A percentile compares a stretch with the other conserved stretches of the same genome.
phyloP scores from a whole-genome alignment of 2,113 vertebrate genomes.

The Amblyopsis rosae region DNA sequence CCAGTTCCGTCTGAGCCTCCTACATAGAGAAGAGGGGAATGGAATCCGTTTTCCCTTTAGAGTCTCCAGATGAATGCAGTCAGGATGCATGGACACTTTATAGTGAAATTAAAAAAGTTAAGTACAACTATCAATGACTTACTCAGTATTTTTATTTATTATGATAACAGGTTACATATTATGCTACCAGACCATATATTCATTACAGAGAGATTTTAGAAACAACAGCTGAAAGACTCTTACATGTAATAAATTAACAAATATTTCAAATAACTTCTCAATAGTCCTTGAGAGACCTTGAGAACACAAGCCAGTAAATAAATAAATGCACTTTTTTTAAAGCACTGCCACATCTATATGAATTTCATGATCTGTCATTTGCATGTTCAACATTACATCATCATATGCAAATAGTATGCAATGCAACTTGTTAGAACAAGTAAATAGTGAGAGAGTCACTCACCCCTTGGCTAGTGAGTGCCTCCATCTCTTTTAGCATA shows the following conservation, averaged over 20 bases:
- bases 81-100: background rate
- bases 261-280: too few species aligned
- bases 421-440: background rate
- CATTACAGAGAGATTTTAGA: too few species aligned
- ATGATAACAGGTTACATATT: too few species aligned
- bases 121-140: too few species aligned
- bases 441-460: slow-evolving; percentile 25
- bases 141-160: too few species aligned
- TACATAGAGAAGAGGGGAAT: slow-evolving; percentile 43
- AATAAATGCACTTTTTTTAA: slow-evolving; percentile 1
- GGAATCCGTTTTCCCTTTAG: background rate
- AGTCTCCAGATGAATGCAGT: background rate
- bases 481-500: slow-evolving; percentile 93
- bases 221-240: too few species aligned
- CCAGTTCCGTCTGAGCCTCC: slow-evolving; percentile 96
- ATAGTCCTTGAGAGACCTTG: too few species aligned
- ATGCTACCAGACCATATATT: too few species aligned
- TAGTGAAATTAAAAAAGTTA: background rate
- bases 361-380: slow-evolving; percentile 11
- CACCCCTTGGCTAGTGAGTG: slow-evolving; percentile 90
- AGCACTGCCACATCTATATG: slow-evolving; percentile 9
- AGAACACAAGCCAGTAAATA: background rate
- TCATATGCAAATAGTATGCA: slow-evolving; percentile 19
- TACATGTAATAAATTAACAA: too few species aligned
- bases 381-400: slow-evolving; percentile 18